Conservation (phyloP, 2,113 vertebrate genomes). For the Brachionichthys hirsutus region DNA sequence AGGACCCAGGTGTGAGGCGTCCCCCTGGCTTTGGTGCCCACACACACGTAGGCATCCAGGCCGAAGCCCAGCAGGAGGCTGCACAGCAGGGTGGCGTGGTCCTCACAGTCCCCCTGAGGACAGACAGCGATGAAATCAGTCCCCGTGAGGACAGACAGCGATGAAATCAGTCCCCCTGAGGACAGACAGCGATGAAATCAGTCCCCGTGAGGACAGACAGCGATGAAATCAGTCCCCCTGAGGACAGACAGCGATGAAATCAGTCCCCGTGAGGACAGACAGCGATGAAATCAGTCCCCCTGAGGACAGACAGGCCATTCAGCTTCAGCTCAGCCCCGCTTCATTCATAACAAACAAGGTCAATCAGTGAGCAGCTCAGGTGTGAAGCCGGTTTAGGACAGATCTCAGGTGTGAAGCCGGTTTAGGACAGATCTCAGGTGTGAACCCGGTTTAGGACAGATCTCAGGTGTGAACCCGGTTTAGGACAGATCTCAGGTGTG, state of each 20-base stretch:
- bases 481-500: no score
- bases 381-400: no score
- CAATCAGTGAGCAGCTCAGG: no score
- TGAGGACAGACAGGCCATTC: background rate
- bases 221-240: conserved; percentile 91
- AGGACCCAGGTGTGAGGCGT: conserved; percentile 92
- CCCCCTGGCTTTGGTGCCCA: conserved; percentile 91
- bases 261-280: background rate
- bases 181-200: conserved; percentile 2
- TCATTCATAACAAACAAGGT: no score
- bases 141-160: background rate
- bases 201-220: background rate
- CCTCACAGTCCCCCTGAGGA: conserved; percentile 94
- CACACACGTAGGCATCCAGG: conserved; percentile 94
- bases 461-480: no score
- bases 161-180: conserved; percentile 91
- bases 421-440: no score
- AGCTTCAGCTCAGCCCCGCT: background rate
- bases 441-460: no score
- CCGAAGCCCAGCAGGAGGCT: conserved; percentile 95
- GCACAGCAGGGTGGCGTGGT: conserved; percentile 93
- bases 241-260: conserved; percentile 2
- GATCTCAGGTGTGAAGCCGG: no score
- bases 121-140: background rate
- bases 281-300: no score